A percentile compares a stretch with the other conserved stretches of the same genome.
These are phyloP conservation scores for Dinocampus coccinellae DNA, from an alignment of 2,888 invertebrate genomes.

Conservation along the genomic window DNA sequence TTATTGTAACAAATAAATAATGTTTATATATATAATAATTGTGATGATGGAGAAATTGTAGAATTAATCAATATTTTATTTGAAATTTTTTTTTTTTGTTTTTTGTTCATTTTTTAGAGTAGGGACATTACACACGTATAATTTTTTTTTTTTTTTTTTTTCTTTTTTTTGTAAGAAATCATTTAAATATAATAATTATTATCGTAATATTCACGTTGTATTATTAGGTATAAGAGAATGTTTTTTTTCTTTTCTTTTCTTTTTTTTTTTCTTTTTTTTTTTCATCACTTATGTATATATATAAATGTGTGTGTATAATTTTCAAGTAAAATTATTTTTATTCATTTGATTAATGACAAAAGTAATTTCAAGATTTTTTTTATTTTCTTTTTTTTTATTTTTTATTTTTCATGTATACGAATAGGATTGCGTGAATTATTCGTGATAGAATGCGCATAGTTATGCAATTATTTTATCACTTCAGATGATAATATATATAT, in stretches of 20 bases:
- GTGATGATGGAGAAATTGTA: no score
- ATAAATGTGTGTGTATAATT: conserved; percentile 39
- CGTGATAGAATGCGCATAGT: conserved; percentile 3
- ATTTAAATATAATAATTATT: conserved; percentile 52
- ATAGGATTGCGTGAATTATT: conserved; percentile 8
- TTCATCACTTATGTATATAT: conserved; percentile 30
- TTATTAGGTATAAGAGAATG: conserved; percentile 33
- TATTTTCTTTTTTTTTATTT: no score
- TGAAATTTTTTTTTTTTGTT: conserved; percentile 16
- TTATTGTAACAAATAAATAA: neutral
- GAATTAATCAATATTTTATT: conserved; percentile 29
- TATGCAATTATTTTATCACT: conserved; percentile 8
- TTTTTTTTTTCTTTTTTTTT: conserved; percentile 17
- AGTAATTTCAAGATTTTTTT: neutral
- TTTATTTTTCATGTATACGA: no score
- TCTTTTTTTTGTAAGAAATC: conserved; percentile 63
- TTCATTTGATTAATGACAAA: conserved; percentile 1
- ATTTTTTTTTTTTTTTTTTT: conserved; percentile 57
- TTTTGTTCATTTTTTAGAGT: conserved; percentile 4
- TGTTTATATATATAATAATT: neutral
- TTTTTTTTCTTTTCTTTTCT: conserved; percentile 1
- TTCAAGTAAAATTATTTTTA: neutral
- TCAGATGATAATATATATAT: neutral
- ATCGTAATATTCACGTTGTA: conserved; percentile 50
- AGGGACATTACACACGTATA: conserved; percentile 20